Base-by-base conservation (phyloP, 2,888 invertebrate genomes). In the Diarsia brunnea region DNA sequence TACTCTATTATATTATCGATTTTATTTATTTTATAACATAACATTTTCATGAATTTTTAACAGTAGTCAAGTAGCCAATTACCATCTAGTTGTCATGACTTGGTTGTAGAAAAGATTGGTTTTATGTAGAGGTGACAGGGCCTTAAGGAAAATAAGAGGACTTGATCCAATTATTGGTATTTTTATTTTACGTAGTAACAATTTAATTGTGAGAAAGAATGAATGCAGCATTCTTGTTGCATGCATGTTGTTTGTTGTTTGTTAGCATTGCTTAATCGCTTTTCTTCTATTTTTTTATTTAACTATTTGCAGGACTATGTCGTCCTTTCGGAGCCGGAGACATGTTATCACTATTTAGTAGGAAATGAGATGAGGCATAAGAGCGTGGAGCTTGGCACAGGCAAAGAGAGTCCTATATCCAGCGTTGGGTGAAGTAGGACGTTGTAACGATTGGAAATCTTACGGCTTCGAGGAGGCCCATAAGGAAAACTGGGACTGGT, bases 311-410 rank as follows among this genome's bases (percentile, higher is more conserved):
- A 55, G 24, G 16, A 67, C 14, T 49, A 19, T 79, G 79, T 63
- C 27, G 70, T 49, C 61, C 73, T 60, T 49, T 31, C 47, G 68
- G 70, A 45, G 49, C 24, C 47, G 68, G 70, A 45, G 68, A 69
- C 47, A 70, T 70, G 69, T 73, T 31, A 60, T 49, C 68, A 63
- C 27, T 24, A 51, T 75, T 69, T 70, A 31, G 27, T 47, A 49
- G 73, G 53, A 73, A 82, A 77, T 65, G 61, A 53, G 82, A 73
- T 80, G 70, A 38, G 38, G 38, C 38, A 38, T 8, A 38, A 1
- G 38, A 38, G 38, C 38, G 7, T 38, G 38, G 38, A 38, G 38
- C 38, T 38, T 38, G 8, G 38, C 38, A 8, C 38, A 38, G 38
- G 38, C 7, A 8, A 8, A 8, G 7, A 38, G 38, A 8, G 38